A percentile compares a stretch with the other conserved stretches of the same genome.
These are phyloP conservation scores for Zootermopsis nevadensis DNA, from an alignment of 2,888 invertebrate species.

Conservation along the genomic window DNA sequence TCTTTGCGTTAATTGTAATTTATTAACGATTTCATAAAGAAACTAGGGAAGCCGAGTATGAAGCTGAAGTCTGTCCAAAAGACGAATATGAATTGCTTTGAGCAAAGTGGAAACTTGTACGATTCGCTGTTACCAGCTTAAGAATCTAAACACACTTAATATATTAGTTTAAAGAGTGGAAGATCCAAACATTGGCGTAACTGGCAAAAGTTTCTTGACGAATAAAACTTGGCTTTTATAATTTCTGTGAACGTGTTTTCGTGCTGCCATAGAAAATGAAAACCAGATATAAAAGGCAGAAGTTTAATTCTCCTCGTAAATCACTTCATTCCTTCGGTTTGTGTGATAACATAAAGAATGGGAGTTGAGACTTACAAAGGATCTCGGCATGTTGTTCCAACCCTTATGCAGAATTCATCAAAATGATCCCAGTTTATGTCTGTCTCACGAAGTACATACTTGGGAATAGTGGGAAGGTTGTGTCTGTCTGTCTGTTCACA, in stretches of 20 bases:
- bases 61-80: not conserved
- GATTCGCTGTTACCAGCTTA: not conserved
- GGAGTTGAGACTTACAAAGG: no score
- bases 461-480: no score
- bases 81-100: not conserved
- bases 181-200: not conserved
- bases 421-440: no score
- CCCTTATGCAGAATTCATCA: no score
- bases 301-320: slow-evolving; percentile 24
- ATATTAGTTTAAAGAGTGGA: not conserved
- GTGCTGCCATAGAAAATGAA: slow-evolving; percentile 1
- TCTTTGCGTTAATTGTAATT: not conserved
- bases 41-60: not conserved
- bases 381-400: no score
- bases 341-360: no score
- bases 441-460: no score
- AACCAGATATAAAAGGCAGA: slow-evolving; percentile 24
- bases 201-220: slow-evolving; percentile 1
- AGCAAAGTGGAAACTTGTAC: not conserved
- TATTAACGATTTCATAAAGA: not conserved
- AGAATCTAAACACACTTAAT: not conserved
- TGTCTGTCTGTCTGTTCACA: no score
- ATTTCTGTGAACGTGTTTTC: slow-evolving; percentile 20
- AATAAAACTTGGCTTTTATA: slow-evolving; percentile 34
- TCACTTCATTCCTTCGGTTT: not conserved